Conservation (phyloP, 2,113 vertebrate species). For the Tauraco erythrolophus region DNA sequence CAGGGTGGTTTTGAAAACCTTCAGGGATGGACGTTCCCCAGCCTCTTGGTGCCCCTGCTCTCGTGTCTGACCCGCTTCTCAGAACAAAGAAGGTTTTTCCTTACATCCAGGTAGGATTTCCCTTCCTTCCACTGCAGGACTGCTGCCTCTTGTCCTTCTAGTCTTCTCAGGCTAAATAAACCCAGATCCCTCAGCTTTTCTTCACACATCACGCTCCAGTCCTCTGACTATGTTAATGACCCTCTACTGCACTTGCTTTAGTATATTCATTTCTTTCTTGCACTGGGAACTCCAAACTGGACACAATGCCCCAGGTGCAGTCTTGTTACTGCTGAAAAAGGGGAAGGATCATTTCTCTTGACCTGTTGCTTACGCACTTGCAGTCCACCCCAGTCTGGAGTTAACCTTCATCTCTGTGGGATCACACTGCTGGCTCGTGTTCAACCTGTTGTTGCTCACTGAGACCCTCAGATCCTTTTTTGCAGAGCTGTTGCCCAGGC, state of each 20-base stretch:
- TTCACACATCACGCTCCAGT: not conserved
- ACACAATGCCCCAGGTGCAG: not conserved
- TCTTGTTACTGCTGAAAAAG: not conserved
- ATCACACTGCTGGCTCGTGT: not conserved
- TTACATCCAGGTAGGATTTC: not conserved
- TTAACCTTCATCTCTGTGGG: not conserved
- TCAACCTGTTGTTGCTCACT: not conserved
- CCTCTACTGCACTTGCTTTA: not conserved
- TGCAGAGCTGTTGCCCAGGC: not conserved
- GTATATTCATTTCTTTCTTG: not conserved
- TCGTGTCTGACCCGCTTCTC: fast-evolving
- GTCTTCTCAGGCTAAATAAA: not conserved
- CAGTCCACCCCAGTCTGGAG: not conserved
- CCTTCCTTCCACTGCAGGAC: not conserved
- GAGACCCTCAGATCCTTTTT: not conserved
- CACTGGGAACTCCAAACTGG: not conserved
- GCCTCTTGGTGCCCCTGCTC: not conserved
- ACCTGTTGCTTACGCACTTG: not conserved
- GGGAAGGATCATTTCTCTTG: not conserved
- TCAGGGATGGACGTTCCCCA: not conserved
- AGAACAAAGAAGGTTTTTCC: not conserved
- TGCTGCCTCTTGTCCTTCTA: not conserved
- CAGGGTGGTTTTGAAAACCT: not conserved
- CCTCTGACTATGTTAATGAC: not conserved
- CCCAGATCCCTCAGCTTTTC: not conserved